Base-by-base conservation (phyloP, 2,888 invertebrate genomes). In the Fabriciana adippe region DNA sequence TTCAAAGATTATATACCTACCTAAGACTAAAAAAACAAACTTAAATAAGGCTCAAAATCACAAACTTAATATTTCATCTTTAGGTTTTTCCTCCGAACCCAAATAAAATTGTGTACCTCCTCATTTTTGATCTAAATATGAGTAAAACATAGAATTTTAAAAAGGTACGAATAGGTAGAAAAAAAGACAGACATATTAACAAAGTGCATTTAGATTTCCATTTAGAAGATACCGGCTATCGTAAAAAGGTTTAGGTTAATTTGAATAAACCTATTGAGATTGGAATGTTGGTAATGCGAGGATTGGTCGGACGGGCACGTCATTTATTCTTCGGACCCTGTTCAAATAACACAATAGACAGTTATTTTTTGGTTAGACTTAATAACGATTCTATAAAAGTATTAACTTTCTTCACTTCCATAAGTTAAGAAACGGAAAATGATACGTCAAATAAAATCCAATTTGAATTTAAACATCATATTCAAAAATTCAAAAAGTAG, bases 191-290 rank as follows among this genome's bases (percentile, higher is more conserved):
- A 31, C 35, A 45, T 59, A 54, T 66, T 31, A 54, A 59, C 59
- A 11, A 31, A 55, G 35, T 57, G 14, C 2, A 51, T 48, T 41
- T 50, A 14, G 31, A 54, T 54, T 35, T 15, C 31, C 18, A 64
- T 62, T 63, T 4, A 18, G 41, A 59, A 15, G 21, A 67, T 47
- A 67, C 68, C 51, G 26, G 50, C 41, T 13, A 16, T 31, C 21
- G 26, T 48, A 48, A 21, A 66, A 67, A 60, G 68, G 69, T 66
- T 67, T 55, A 68, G 63, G 63, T 74, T 72, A 64, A 84, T 86
- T 85, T 82, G 79, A 84, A 86, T 87, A 85, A 83, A 79, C 81
- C 80, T 75, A 70, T 77, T 73, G 75, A 76, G 75, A 75, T 72
- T 73, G 78, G 75, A 80, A 79, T 79, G 75, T 76, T 75, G 74